These are phyloP conservation scores for Phoxinus dragarum DNA, from an alignment of 2,797 vertebrate genomes.

Conservation along the genomic window DNA sequence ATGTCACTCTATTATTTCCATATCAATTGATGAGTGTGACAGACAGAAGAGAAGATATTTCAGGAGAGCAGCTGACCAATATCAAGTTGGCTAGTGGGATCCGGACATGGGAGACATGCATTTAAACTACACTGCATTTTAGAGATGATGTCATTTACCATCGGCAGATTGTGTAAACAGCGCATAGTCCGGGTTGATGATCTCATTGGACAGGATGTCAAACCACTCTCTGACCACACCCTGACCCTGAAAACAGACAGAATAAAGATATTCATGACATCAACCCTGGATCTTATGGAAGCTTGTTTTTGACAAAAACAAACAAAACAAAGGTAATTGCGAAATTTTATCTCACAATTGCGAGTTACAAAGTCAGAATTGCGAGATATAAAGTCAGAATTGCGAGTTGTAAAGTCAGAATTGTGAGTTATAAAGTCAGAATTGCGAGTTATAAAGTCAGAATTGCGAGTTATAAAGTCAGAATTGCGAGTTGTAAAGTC, in stretches of 20 bases:
- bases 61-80: neutral
- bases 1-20: neutral
- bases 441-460: too few relatives aligned
- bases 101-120: neutral
- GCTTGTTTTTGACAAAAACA: too few relatives aligned
- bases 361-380: too few relatives aligned
- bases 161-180: conserved; percentile 98
- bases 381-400: too few relatives aligned
- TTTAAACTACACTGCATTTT: neutral
- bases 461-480: too few relatives aligned
- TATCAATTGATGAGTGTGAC: neutral
- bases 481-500: too few relatives aligned
- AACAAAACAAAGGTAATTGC: too few relatives aligned
- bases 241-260: conserved; percentile 84
- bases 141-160: conserved; percentile 78
- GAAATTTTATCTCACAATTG: too few relatives aligned
- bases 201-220: conserved; percentile 97
- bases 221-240: conserved; percentile 99
- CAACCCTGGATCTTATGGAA: neutral
- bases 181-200: conserved; percentile 97
- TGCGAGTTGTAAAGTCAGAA: too few relatives aligned
- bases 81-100: neutral
- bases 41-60: neutral
- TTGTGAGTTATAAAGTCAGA: too few relatives aligned
- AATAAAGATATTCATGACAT: conserved; percentile 9